Base-by-base conservation (phyloP, 2,113 vertebrate species). In the Hippopotamus amphibius region DNA sequence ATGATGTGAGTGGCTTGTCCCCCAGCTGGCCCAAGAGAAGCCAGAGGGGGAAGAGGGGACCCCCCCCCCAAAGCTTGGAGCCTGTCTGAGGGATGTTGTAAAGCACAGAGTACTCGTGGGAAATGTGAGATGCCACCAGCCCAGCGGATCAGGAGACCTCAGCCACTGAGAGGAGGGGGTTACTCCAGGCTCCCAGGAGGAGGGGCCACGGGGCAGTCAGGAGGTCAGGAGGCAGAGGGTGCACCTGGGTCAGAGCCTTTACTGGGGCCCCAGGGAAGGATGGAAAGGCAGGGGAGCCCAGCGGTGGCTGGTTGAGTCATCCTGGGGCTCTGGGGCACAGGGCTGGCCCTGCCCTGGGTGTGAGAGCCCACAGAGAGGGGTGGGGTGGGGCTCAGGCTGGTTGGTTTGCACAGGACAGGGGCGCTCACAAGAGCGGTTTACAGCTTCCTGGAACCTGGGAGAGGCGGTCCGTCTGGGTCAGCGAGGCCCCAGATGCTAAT, bases 1-100 rank as follows among this genome's bases (percentile, higher is more conserved):
- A 0, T 5, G 14, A n/a, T 0, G 1, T 12, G 21, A 6, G 9
- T 2, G 22, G 71, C 71, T 48, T 6, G 0, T 37, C 33, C 88
- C 72, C 48, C 59, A 19, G 59, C 48, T 4, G 26, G 30, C 28
- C 46, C 46, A 21, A 11, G 33, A 76, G 30, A 46, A 48, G 87
- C 37, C 41, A 1, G 30, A 7, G 41, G 14, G 11, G 41, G 28
- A 46, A 10, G 19, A 61, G 72, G 8, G 28, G 48, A 77, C 46
- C 21, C 55, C 46, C 55, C 46, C n/a, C 26, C 21, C 50, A 43
- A 59, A 46, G 30, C 53, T 24, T 10, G 7, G 53, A 16, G 53
- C 11, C 68, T 6, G 5, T 53, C 46, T 9, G 72, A 46, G 37
- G 5, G 5, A 55, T 14, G 4, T 22, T 88, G 37, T 3, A 2